phyloP scores from a whole-genome alignment of 2,888 invertebrate species.

The Eustalomyia histrio region DNA sequence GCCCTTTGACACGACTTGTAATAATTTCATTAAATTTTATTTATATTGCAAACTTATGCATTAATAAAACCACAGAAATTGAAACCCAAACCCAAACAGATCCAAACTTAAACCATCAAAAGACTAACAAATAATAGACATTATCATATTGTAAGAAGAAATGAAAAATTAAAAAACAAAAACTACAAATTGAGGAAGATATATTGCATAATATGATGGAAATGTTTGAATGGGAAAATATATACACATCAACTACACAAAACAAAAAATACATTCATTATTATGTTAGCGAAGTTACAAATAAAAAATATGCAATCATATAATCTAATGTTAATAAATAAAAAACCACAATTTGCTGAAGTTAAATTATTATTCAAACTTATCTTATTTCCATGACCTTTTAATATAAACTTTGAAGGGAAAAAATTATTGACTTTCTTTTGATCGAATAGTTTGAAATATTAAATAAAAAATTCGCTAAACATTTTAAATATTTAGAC shows the following conservation, averaged over 20 bases:
- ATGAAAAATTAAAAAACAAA: slow-evolving; percentile 8
- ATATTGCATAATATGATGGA: slow-evolving; percentile 51
- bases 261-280: neutral
- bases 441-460: neutral
- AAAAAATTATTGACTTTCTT: neutral
- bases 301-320: neutral
- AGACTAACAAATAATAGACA: neutral
- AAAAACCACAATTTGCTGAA: neutral
- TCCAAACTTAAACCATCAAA: neutral
- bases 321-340: neutral
- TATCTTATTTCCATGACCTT: neutral
- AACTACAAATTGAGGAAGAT: slow-evolving; percentile 56
- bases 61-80: slow-evolving; percentile 21
- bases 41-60: slow-evolving; percentile 49
- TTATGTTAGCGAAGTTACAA: neutral
- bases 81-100: neutral
- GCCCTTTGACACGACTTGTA: slow-evolving; percentile 65
- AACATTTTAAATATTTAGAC: too few relatives aligned
- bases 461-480: too few relatives aligned
- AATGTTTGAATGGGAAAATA: slow-evolving; percentile 43
- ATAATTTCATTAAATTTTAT: slow-evolving; percentile 53
- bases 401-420: neutral
- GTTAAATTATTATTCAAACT: neutral
- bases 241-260: neutral
- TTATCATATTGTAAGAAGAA: neutral